Conservation (phyloP, 2,888 invertebrate genomes). For the Sepioteuthis lessoniana region DNA sequence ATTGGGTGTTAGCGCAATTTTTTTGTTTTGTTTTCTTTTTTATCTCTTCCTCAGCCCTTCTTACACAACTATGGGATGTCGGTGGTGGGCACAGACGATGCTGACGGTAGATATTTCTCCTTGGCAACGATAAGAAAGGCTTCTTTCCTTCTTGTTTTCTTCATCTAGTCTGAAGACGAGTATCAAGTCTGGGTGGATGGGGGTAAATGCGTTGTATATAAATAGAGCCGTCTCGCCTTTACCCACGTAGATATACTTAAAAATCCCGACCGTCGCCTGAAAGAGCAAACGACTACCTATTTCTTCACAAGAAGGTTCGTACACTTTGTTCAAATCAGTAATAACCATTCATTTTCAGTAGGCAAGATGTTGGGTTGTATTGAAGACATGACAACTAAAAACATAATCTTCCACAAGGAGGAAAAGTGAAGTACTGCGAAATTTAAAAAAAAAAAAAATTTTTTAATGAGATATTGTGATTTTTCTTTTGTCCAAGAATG, state of each 20-base stretch:
- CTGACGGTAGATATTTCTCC: not conserved
- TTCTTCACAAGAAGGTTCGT: not conserved
- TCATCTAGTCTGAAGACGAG: not conserved
- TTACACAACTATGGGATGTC: not conserved
- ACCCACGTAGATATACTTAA: not conserved
- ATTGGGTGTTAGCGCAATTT: too few species aligned
- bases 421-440: too few species aligned
- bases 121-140: not conserved
- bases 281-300: constrained; percentile 6
- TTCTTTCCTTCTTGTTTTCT: not conserved
- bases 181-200: not conserved
- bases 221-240: not conserved
- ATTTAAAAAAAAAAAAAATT: too few species aligned
- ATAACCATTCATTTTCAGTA: too few species aligned
- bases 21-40: not conserved
- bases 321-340: not conserved
- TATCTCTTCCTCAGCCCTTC: not conserved
- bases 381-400: too few species aligned
- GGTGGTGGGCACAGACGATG: not conserved
- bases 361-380: too few species aligned
- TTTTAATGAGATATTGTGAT: too few species aligned
- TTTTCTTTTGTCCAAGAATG: too few species aligned
- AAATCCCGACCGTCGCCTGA: not conserved
- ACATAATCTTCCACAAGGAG: too few species aligned
- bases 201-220: not conserved